Evolutionary conservation across 2,797 vertebrate genomes (phyloP).

Genomic region (Halcyon badia): DNA sequence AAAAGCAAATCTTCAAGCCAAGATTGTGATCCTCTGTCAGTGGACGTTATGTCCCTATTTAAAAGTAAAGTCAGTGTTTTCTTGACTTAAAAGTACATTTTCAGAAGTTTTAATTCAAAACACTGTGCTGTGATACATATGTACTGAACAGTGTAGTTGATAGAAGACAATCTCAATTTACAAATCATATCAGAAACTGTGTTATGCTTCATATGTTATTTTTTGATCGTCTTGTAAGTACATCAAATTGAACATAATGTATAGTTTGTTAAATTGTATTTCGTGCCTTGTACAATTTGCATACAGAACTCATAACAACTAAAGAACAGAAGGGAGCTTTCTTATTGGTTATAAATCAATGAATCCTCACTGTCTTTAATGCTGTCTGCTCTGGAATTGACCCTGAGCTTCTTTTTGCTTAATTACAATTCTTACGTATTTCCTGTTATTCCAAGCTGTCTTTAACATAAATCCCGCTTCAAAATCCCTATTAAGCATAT

Average conservation of each 20-base stretch:
- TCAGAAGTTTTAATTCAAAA: slow-evolving; percentile 38
- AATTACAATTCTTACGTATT: background rate
- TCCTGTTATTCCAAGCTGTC: background rate
- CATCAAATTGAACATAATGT: background rate
- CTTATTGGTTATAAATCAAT: background rate
- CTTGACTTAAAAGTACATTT: slow-evolving; percentile 47
- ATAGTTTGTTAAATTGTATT: background rate
- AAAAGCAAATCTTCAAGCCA: slow-evolving; percentile 75
- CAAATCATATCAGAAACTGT: background rate
- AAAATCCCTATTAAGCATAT: background rate
- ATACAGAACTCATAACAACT: background rate
- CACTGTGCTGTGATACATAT: background rate
- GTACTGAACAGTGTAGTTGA: background rate
- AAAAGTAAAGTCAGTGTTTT: slow-evolving; percentile 73
- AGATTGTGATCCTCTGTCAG: slow-evolving; percentile 52
- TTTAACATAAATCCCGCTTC: background rate
- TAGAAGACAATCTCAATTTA: background rate
- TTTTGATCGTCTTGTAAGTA: background rate
- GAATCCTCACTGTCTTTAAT: background rate
- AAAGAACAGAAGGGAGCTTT: background rate
- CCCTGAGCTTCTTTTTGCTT: background rate
- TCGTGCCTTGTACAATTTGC: background rate
- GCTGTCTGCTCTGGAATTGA: background rate
- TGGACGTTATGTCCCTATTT: slow-evolving; percentile 58
- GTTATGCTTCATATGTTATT: background rate